These are phyloP conservation scores for Mesorhabditis belari DNA, from an alignment of 2,888 invertebrate genomes.

Conservation along the genomic window DNA sequence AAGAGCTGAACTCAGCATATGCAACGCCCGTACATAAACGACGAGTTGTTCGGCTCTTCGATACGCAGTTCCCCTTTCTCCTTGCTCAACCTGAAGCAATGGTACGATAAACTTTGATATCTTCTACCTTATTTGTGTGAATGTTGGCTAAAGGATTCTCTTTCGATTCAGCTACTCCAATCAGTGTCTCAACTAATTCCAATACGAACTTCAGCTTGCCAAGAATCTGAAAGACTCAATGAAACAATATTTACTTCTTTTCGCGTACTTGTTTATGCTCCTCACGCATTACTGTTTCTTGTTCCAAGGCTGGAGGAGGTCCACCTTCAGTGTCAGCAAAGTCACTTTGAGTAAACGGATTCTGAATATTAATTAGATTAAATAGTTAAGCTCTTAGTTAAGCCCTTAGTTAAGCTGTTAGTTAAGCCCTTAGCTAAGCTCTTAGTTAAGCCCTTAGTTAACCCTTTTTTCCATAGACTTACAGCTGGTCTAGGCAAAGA, in stretches of 20 bases:
- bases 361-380: not conserved
- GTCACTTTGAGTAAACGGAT: slow-evolving; percentile 1
- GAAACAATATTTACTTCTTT: not conserved
- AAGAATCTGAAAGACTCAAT: slow-evolving; percentile 57
- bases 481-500: slow-evolving; percentile 2
- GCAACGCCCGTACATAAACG: slow-evolving; percentile 79
- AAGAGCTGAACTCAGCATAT: slow-evolving; percentile 87
- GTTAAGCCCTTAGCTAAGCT: not conserved
- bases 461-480: not conserved
- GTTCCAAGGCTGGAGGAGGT: slow-evolving; percentile 76
- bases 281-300: slow-evolving; percentile 83
- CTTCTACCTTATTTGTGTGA: not conserved
- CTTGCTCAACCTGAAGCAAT: slow-evolving; percentile 54
- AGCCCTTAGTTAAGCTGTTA: not conserved
- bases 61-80: slow-evolving; percentile 52
- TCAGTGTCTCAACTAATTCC: slow-evolving; percentile 85
- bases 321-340: slow-evolving; percentile 21
- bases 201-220: slow-evolving; percentile 93
- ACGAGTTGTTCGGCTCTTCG: slow-evolving; percentile 74
- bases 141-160: slow-evolving; percentile 54
- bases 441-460: not conserved
- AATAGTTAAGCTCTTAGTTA: not conserved
- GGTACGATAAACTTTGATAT: not conserved
- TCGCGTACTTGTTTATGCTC: slow-evolving; percentile 38
- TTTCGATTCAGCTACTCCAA: slow-evolving; percentile 64